Percentiles rank a stretch among this genome's conserved stretches.
phyloP scores from a whole-genome alignment of 1,140 invertebrate species.

The Aradophagus sp. region DNA sequence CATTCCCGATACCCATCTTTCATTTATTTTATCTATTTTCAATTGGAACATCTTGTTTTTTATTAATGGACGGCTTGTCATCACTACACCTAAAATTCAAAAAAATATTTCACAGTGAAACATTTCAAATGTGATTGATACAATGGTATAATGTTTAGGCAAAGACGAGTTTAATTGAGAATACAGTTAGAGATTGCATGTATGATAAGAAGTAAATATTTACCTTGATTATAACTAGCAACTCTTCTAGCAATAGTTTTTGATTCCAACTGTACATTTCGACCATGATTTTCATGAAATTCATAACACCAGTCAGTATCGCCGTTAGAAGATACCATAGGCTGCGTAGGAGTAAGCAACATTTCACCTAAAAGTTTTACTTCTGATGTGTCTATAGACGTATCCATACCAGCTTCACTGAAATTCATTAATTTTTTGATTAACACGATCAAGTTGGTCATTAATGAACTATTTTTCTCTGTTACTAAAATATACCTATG shows the following conservation, averaged over 20 bases:
- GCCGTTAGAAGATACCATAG: slow-evolving; percentile 51
- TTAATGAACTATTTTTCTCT: too few species aligned
- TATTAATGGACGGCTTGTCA: slow-evolving; percentile 78
- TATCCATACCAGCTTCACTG: slow-evolving; percentile 69
- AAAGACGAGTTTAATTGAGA: too few species aligned
- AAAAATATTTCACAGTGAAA: not conserved
- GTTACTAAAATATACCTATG: too few species aligned
- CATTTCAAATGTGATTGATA: too few species aligned
- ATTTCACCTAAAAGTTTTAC: slow-evolving; percentile 69
- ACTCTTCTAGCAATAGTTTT: slow-evolving; percentile 79
- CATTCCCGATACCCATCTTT: slow-evolving; percentile 86
- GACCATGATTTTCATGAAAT: slow-evolving; percentile 82
- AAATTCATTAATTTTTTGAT: slow-evolving; percentile 1
- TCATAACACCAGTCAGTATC: slow-evolving; percentile 73
- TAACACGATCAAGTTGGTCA: not conserved
- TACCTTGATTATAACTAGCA: slow-evolving; percentile 85
- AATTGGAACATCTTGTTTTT: slow-evolving; percentile 81
- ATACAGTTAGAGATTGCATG: too few species aligned
- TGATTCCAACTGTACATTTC: slow-evolving; percentile 82
- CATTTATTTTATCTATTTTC: slow-evolving; percentile 82
- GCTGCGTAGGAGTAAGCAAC: slow-evolving; percentile 66
- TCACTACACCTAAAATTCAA: slow-evolving; percentile 75
- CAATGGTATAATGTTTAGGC: too few species aligned
- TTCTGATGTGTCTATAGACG: slow-evolving; percentile 69
- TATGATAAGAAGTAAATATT: too few species aligned